Percentiles rank a stretch among this genome's conserved stretches.
phyloP scores from a whole-genome alignment of 2,113 vertebrate genomes.

The Pachyramphus minor region DNA sequence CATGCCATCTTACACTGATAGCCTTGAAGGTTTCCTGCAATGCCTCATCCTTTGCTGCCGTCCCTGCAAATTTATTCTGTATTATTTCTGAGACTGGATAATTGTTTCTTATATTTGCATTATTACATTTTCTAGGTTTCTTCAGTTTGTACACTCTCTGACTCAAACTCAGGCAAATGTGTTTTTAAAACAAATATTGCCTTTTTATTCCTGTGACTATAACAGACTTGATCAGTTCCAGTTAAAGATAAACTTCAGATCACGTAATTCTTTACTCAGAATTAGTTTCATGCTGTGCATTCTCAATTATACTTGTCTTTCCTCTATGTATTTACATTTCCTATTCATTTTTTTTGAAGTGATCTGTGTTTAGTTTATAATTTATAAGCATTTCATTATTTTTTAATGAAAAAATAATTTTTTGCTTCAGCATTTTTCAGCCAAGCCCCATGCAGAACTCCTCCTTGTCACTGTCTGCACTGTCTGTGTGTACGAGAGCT shows the following conservation, averaged over 20 bases:
- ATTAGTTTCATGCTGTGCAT: conserved; percentile 11
- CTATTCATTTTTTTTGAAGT: background rate
- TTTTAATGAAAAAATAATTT: conserved; percentile 29
- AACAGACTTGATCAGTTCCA: conserved; percentile 3
- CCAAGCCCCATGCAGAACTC: background rate
- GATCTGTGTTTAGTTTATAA: conserved; percentile 16
- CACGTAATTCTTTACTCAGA: conserved; percentile 1
- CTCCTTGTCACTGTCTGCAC: background rate
- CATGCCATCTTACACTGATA: background rate
- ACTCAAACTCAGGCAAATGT: conserved; percentile 5
- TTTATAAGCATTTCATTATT: conserved; percentile 31
- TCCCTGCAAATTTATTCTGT: conserved; percentile 22
- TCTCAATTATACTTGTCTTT: conserved; percentile 23
- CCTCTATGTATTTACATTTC: conserved; percentile 24
- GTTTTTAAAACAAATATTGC: conserved; percentile 23
- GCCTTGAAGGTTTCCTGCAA: conserved; percentile 17
- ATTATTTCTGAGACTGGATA: conserved; percentile 19
- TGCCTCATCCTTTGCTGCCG: background rate
- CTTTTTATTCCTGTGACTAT: conserved; percentile 3
- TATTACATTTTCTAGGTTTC: conserved; percentile 28
- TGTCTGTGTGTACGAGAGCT: background rate
- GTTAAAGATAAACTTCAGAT: conserved; percentile 28
- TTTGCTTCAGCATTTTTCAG: background rate
- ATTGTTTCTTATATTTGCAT: conserved; percentile 45
- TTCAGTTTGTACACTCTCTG: background rate